Percentiles rank a stretch among this genome's conserved stretches.
phyloP scores from a whole-genome alignment of 1,140 invertebrate species.

The Papilio polyxenes region DNA sequence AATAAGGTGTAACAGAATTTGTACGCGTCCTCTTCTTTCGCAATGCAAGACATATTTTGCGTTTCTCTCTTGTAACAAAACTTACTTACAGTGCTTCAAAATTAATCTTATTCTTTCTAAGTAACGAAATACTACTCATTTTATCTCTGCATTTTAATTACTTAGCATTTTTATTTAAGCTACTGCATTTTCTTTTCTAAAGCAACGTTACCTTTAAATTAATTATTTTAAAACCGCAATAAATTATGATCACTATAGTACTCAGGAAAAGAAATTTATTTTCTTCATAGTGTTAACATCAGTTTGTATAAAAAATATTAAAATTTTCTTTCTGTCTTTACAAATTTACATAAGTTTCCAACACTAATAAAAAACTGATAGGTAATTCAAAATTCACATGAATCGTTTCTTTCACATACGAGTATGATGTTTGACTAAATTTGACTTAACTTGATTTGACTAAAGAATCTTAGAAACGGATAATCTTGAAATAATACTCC shows the following conservation, averaged over 20 bases:
- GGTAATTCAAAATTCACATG: too few relatives aligned
- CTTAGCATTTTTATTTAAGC: neutral
- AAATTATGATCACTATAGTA: neutral
- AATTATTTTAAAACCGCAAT: constrained; percentile 3
- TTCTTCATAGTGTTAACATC: neutral
- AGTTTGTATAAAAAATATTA: too few relatives aligned
- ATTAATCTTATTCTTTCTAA: neutral
- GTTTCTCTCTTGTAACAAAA: neutral
- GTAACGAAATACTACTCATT: neutral
- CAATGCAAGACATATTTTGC: neutral
- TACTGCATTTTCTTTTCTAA: neutral
- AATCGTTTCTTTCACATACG: too few relatives aligned
- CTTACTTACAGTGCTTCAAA: too few relatives aligned
- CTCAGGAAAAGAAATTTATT: neutral
- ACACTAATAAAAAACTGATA: too few relatives aligned
- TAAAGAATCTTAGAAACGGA: neutral
- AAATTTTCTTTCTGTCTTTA: too few relatives aligned
- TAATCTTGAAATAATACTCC: neutral
- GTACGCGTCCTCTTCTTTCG: neutral
- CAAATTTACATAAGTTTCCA: too few relatives aligned
- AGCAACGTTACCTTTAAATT: neutral
- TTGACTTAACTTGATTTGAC: too few relatives aligned
- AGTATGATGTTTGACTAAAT: too few relatives aligned
- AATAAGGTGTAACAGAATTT: neutral
- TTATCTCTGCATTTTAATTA: neutral